Percentiles rank a stretch among this genome's conserved stretches.
Conservation (phyloP, 2,888 invertebrate genomes). For the Papilio demoleus region DNA sequence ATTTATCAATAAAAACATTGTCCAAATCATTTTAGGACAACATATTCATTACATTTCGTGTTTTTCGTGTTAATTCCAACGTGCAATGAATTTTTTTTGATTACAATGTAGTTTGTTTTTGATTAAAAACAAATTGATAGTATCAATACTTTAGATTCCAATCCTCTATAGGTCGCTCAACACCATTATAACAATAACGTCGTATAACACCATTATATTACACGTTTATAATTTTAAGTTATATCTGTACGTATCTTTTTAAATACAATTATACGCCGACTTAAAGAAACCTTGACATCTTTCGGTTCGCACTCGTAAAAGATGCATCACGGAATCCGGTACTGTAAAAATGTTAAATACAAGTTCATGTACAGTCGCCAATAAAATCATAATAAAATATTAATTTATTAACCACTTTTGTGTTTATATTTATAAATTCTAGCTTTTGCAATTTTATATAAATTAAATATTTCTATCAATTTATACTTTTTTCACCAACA, state of each 20-base stretch:
- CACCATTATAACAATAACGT: too few species aligned
- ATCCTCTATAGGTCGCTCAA: not conserved
- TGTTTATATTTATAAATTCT: conserved; percentile 1
- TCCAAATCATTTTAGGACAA: not conserved
- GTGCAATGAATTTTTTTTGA: not conserved
- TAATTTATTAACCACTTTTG: conserved; percentile 17
- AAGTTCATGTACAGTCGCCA: conserved; percentile 34
- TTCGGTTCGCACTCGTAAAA: conserved; percentile 48
- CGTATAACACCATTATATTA: too few species aligned
- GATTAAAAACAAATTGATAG: not conserved
- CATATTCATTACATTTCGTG: not conserved
- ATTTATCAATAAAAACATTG: not conserved
- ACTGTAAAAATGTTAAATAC: conserved; percentile 43
- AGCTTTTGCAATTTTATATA: not conserved
- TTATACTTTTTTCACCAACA: conserved; percentile 44
- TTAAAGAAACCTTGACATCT: conserved; percentile 60
- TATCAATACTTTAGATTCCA: conserved; percentile 20
- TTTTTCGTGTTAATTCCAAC: not conserved
- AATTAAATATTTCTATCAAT: conserved; percentile 44
- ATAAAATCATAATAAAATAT: conserved; percentile 27
- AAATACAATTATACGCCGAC: conserved; percentile 49
- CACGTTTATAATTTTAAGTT: conserved; percentile 29
- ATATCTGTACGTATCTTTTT: conserved; percentile 52
- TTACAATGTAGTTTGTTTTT: not conserved
- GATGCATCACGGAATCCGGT: conserved; percentile 48